phyloP scores from a whole-genome alignment of 2,113 vertebrate genomes.

The Theristicus caerulescens region DNA sequence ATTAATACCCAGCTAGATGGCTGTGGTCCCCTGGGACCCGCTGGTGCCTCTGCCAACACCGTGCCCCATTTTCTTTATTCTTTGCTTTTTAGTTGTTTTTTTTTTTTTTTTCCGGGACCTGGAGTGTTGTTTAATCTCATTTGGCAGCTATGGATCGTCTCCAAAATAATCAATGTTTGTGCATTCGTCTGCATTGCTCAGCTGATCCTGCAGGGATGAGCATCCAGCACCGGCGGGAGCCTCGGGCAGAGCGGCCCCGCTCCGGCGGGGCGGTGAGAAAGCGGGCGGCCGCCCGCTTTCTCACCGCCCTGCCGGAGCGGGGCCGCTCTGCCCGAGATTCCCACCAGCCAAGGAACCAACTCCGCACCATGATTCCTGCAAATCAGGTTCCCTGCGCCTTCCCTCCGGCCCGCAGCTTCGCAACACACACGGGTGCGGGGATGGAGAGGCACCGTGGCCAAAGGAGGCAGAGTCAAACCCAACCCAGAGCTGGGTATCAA shows the following conservation, averaged over 20 bases:
- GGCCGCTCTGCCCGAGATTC: background rate
- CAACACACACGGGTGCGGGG: background rate
- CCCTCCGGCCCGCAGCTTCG: background rate
- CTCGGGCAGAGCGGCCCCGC: background rate
- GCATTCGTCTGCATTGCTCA: background rate
- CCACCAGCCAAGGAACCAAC: background rate
- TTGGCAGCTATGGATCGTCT: conserved; percentile 38
- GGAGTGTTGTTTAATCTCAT: conserved; percentile 12
- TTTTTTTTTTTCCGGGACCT: background rate
- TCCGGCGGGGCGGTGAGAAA: background rate
- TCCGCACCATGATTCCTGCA: background rate
- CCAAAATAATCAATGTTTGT: conserved; percentile 7
- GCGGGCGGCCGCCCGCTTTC: background rate
- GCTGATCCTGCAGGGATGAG: background rate
- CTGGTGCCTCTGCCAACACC: background rate
- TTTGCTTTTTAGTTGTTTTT: background rate
- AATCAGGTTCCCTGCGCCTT: background rate
- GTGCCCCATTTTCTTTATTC: background rate
- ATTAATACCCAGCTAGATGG: conserved; percentile 8
- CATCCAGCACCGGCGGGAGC: background rate
- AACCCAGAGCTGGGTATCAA: background rate
- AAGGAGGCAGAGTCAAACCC: background rate
- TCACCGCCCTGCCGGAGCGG: background rate
- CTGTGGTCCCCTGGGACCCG: background rate
- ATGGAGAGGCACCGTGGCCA: background rate